Evolutionary conservation across 2,113 vertebrate genomes (phyloP).

Genomic region (Todiramphus saurophagus): DNA sequence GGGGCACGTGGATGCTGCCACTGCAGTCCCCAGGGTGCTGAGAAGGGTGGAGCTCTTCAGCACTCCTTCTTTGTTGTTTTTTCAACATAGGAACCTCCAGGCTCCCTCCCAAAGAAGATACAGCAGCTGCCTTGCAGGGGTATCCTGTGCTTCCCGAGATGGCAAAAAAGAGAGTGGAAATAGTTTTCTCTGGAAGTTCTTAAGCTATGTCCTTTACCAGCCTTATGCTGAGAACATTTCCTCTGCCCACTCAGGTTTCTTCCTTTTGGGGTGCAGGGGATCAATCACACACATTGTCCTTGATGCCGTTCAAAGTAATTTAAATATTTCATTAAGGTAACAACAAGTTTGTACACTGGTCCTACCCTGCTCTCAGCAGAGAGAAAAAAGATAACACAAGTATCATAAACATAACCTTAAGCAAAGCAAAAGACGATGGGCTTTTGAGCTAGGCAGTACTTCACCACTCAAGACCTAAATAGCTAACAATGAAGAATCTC

Average conservation of each 20-base stretch:
- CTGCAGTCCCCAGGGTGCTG: fast-evolving
- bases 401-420: not conserved
- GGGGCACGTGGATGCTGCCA: fast-evolving
- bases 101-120: not conserved
- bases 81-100: not conserved
- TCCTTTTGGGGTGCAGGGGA: fast-evolving
- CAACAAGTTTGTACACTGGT: not conserved
- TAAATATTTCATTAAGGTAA: not conserved
- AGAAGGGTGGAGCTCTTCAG: not conserved
- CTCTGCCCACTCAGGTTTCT: not conserved
- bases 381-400: not conserved
- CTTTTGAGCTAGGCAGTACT: not conserved
- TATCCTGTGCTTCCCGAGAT: not conserved
- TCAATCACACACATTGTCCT: not conserved
- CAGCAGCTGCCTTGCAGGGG: not conserved
- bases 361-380: not conserved
- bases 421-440: not conserved
- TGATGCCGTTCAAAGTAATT: not conserved
- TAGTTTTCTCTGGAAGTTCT: not conserved
- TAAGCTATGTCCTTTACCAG: not conserved
- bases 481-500: not conserved
- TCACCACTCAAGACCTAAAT: not conserved
- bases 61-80: not conserved
- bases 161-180: not conserved
- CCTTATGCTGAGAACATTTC: not conserved